Base-by-base conservation (phyloP, 2,797 vertebrate species). In the Sardinella longiceps region DNA sequence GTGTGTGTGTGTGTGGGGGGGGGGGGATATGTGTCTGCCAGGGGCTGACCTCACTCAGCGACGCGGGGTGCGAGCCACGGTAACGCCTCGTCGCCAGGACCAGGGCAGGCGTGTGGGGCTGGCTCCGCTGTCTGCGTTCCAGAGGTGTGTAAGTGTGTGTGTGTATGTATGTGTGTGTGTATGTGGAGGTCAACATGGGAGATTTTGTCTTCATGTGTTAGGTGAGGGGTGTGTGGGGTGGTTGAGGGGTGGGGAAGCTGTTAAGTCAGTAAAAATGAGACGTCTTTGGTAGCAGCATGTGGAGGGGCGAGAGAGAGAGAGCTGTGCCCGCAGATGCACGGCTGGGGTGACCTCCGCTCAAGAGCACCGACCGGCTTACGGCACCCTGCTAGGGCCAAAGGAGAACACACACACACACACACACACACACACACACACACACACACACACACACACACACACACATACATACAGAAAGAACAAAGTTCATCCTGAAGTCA, bases 21-120 rank as follows among this genome's bases (percentile, higher is more conserved):
- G 53, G 84, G 82, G 84, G 90, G 90, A 91, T 90, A 88, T 88
- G 81, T 89, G 90, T 91, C 83, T 85, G 70, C 80, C 45, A 70
- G 45, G 81, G 85, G 81, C 85, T 18, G 87, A 92, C 92, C 91
- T 87, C 84, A 81, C 88, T 85, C 74, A n/a, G 81, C 90, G 84
- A 86, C 87, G 11, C 85, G 81, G 85, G 18, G 80, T 50, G 82
- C 87, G 84, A 85, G 92, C 87, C 85, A 18, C 25, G 56, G 89
- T 92, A 93, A 94, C 92, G 89, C 90, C 87, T 81, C 87, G 91
- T 91, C 51, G 39, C 50, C 74, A 60, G 87, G 85, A 83, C 85
- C 84, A 86, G 90, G 90, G 88, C 85, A 88, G 84, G 88, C 85
- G 81, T 83, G 28, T 83, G 70, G 89, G 89, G 89, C 85, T 90